These are phyloP conservation scores for Lasioglossum pauxillum DNA, from an alignment of 2,888 invertebrate genomes.

Conservation along the genomic window DNA sequence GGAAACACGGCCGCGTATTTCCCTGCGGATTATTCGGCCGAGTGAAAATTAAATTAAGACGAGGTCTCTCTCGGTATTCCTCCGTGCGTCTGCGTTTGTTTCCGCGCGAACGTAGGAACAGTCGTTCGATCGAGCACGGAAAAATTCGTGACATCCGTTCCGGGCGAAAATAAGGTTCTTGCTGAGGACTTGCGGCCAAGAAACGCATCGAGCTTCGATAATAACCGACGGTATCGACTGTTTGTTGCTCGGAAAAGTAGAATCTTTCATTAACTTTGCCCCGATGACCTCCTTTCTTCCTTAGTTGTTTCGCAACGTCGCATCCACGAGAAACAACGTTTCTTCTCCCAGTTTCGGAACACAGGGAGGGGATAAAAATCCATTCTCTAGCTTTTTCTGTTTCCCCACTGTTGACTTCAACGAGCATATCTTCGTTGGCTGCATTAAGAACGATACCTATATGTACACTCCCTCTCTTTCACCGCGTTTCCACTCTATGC, in stretches of 20 bases:
- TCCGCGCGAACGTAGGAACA: not conserved
- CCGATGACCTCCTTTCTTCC: not conserved
- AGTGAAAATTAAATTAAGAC: conserved; percentile 64
- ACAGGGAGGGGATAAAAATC: not conserved
- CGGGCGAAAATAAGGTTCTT: conserved; percentile 15
- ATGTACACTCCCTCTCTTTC: not conserved
- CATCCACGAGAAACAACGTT: not conserved
- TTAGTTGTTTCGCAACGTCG: not conserved
- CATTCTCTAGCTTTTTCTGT: too few relatives aligned
- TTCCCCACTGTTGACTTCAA: not conserved
- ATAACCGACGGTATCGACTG: not conserved
- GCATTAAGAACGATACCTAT: conserved; percentile 41
- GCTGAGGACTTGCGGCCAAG: not conserved
- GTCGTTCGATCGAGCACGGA: not conserved
- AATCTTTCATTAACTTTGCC: not conserved
- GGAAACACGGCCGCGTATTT: conserved; percentile 42
- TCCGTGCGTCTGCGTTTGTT: conserved; percentile 4
- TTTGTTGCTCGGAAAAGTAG: not conserved
- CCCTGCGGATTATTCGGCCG: conserved; percentile 50
- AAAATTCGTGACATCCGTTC: not conserved
- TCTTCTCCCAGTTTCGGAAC: not conserved
- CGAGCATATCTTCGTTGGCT: conserved; percentile 16
- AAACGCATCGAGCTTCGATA: not conserved
- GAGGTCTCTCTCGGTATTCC: not conserved
- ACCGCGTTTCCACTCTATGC: conserved; percentile 37